Base-by-base conservation (phyloP, 2,113 vertebrate species). In the Spea multiplicata region DNA sequence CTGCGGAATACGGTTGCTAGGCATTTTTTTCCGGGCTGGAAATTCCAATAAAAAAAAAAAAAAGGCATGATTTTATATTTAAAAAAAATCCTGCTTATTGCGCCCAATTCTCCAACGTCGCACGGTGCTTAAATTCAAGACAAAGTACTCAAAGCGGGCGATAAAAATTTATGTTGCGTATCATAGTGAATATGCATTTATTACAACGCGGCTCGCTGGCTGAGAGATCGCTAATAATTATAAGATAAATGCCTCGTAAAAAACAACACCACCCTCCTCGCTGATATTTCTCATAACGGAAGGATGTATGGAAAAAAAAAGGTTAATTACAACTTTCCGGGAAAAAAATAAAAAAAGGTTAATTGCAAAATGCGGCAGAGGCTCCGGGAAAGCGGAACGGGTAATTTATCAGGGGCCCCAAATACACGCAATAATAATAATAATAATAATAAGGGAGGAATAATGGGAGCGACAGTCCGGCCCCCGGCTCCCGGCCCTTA, bases 161-260 rank as follows among this genome's bases (percentile, higher is more conserved):
- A 67, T 70, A 69, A 67, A 69, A 66, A 45, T 59, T 68, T 76
- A 76, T 76, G 75, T 76, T 59, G 66, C 75, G 61, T 70, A 44
- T 69, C 66, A 48, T 76, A 76, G 59, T 76, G 75, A 76, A 76
- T 70, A 69, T 76, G 75, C 75, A 76, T 76, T 65, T 76, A 53
- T 53, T 61, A 69, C 69, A 76, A 76, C 53, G 55, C n/a, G 74
- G 52, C n/a, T 76, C 66, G 45, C 49, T 13, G 50, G 13, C 65
- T 5, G 44, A 68, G 64, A 55, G 44, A 17, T 14, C 66, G 6
- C 59, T 68, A 76, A 76, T 69, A 55, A 69, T 70, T 8, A 57
- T 57, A 76, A 76, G 64, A 76, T 30, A 66, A 57, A 76, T 69
- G 66, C 45, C 16, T 69, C 66, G 44, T 66, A 61, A 76, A 66